These are phyloP conservation scores for Halictus ligatus DNA, from an alignment of 2,888 invertebrate genomes.

Conservation along the genomic window DNA sequence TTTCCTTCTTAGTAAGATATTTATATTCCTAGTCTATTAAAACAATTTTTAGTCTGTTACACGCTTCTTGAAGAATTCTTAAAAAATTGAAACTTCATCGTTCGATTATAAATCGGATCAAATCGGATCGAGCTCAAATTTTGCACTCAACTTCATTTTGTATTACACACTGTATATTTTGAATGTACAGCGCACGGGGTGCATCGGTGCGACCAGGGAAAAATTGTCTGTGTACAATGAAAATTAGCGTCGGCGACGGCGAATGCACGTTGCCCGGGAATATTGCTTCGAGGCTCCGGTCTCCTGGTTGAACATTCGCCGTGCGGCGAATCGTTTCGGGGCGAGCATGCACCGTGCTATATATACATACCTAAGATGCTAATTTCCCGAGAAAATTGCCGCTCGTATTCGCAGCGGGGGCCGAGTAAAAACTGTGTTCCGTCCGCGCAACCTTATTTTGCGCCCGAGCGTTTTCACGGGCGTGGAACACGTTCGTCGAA, in stretches of 20 bases:
- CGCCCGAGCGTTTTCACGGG: slow-evolving; percentile 6
- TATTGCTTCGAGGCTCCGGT: slow-evolving; percentile 14
- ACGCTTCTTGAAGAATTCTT: too few species aligned
- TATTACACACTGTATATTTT: too few species aligned
- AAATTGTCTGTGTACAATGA: neutral
- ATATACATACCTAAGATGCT: slow-evolving; percentile 9
- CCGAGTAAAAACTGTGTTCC: neutral
- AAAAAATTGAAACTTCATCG: too few species aligned
- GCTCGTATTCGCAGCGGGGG: neutral
- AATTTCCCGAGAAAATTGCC: slow-evolving; percentile 47
- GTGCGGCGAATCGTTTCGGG: neutral
- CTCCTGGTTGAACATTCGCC: slow-evolving; percentile 8
- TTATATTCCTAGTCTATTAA: too few species aligned
- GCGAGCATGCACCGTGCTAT: neutral
- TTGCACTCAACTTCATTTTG: too few species aligned
- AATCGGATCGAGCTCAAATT: too few species aligned
- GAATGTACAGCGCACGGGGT: neutral
- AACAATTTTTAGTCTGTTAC: too few species aligned
- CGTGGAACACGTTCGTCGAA: neutral
- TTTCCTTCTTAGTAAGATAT: too few species aligned
- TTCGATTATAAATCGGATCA: too few species aligned
- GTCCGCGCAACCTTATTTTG: neutral
- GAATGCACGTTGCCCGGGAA: slow-evolving; percentile 27
- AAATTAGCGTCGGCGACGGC: neutral
- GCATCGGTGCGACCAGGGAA: neutral